Evolutionary conservation across 2,888 invertebrate species (phyloP), one percentile per base, ranked within the genome.

Genomic region (Pogonocherus hispidulus): DNA sequence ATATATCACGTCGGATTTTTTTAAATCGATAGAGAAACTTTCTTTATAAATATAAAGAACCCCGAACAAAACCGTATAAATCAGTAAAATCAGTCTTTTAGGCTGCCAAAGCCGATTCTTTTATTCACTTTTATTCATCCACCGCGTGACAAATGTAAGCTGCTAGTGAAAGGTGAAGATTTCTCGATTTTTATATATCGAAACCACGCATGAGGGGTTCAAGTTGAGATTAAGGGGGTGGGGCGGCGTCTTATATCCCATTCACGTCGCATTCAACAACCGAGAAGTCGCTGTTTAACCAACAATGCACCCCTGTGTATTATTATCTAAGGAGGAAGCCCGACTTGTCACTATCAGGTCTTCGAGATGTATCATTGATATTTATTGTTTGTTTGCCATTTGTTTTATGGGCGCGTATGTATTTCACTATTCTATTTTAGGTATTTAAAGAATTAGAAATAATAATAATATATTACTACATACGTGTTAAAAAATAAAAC

Each of bases 81-180:
- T 81, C 81, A 80, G 77, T 74, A 76, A 81, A 80, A 82, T 80
- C 78, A 80, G 77, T 78, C 79, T 78, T 78, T 77, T 67, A 65
- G 69, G 62, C 67, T 71, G 71, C 70, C 81, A 80, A 81, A 80
- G 80, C 63, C 69, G 70, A 72, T 68, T 76, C 80, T 77, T 79
- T 79, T 80, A 80, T 81, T 80, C 80, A 74, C 77, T 78, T 80
- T 79, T 76, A 64, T 74, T 71, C 74, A 74, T 73, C 68, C 72
- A 41, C 72, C 78, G 77, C 77, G 82, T 85, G 85, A 85, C 84
- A 84, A 85, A 85, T 85, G 85, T 82, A 83, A 81, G 83, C 85
- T 84, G 85, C 76, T 79, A 79, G 82, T 84, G 85, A 85, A 82
- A 85, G 85, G 85, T 85, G 85, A 82, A 82, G 82, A 82, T 81